Conservation (phyloP, 2,113 vertebrate species). For the Acanthisitta chloris region DNA sequence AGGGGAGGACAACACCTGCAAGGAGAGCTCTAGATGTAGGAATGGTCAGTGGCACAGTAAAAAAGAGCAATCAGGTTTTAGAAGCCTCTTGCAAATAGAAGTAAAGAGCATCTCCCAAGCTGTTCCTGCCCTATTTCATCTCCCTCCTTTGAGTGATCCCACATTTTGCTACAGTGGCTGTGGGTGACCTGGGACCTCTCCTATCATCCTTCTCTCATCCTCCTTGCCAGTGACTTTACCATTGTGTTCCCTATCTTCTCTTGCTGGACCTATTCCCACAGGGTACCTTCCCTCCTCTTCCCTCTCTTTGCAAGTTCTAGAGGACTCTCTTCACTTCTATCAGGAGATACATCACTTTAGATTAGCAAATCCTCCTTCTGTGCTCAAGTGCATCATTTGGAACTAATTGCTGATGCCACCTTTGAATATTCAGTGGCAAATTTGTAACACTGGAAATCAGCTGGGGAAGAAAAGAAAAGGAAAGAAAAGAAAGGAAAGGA, state of each 20-base stretch:
- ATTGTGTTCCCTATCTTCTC: background rate
- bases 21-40: background rate
- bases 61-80: background rate
- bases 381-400: background rate
- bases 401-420: background rate
- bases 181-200: background rate
- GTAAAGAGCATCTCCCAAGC: background rate
- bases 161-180: background rate
- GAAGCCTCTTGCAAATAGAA: background rate
- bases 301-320: background rate
- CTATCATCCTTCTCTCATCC: background rate
- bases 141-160: background rate
- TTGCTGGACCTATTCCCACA: background rate
- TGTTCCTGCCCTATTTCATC: background rate
- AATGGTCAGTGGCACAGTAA: background rate
- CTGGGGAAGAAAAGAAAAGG: background rate
- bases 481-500: background rate
- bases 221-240: background rate
- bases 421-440: background rate
- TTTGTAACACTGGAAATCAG: background rate
- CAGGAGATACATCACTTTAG: background rate
- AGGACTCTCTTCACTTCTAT: background rate
- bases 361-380: background rate
- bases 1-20: background rate
- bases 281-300: background rate